A percentile compares a stretch with the other conserved stretches of the same genome.
phyloP scores from a whole-genome alignment of 2,113 vertebrate species.

The Pterocles gutturalis region DNA sequence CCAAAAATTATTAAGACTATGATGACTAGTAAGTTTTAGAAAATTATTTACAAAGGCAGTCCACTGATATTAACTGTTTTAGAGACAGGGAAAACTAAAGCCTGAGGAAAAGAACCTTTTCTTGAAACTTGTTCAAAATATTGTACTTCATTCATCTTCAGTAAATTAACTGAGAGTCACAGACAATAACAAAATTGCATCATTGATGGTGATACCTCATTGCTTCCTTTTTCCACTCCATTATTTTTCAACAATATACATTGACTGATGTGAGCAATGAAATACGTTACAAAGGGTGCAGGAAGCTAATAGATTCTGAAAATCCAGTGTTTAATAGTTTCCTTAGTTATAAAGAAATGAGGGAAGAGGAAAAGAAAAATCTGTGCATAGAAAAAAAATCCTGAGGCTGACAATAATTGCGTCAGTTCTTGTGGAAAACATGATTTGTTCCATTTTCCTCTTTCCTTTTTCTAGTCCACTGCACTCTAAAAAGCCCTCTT shows the following conservation, averaged over 20 bases:
- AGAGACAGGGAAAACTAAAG: neutral
- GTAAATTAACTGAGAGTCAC: neutral
- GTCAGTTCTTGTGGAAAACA: conserved; percentile 64
- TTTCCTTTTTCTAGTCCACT: conserved; percentile 22
- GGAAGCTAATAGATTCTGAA: conserved; percentile 6
- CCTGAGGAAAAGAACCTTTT: neutral
- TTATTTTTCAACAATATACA: neutral
- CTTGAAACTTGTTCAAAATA: neutral
- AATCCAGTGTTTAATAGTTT: conserved; percentile 2
- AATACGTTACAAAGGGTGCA: neutral
- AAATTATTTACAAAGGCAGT: neutral
- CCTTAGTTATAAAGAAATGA: neutral
- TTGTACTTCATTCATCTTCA: neutral
- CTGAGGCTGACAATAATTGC: conserved; percentile 54
- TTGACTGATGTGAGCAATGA: neutral
- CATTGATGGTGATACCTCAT: neutral
- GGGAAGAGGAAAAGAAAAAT: conserved; percentile 16
- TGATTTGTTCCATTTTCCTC: conserved; percentile 48
- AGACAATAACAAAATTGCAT: neutral
- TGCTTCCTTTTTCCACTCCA: neutral
- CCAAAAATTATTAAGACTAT: neutral
- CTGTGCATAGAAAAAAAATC: neutral
- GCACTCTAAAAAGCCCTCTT: conserved; percentile 24
- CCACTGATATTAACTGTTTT: neutral
- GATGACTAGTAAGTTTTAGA: neutral